Conservation (phyloP, 1,140 invertebrate species). For the Cyclargus thomasi region DNA sequence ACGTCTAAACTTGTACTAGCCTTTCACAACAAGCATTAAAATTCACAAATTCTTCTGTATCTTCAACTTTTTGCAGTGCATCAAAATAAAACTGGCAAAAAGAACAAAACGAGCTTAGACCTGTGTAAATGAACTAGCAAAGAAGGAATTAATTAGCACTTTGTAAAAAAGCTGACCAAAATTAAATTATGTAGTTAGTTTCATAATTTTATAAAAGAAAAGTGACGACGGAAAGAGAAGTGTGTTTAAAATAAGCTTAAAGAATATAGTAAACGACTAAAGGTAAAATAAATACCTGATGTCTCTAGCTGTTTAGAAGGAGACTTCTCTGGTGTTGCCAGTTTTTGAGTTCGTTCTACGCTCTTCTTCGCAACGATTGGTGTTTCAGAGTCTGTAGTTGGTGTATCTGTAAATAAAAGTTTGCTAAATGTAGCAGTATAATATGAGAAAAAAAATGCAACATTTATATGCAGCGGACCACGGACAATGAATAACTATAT, state of each 20-base stretch:
- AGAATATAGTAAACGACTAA: not conserved
- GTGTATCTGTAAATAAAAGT: constrained; percentile 38
- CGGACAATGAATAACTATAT: too few relatives aligned
- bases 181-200: too few relatives aligned
- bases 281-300: constrained; percentile 26
- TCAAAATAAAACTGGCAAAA: not conserved
- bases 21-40: not conserved
- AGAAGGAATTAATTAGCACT: too few relatives aligned
- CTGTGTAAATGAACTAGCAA: too few relatives aligned
- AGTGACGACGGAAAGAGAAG: too few relatives aligned
- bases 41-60: not conserved
- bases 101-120: too few relatives aligned
- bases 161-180: too few relatives aligned
- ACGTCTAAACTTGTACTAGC: not conserved
- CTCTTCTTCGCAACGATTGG: constrained; percentile 33
- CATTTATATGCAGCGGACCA: too few relatives aligned
- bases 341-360: constrained; percentile 50
- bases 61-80: not conserved
- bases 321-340: constrained; percentile 57
- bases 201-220: too few relatives aligned
- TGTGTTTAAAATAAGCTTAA: not conserved
- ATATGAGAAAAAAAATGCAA: too few relatives aligned
- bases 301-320: constrained; percentile 41
- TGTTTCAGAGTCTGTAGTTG: constrained; percentile 57
- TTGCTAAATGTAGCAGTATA: too few relatives aligned